Percentiles rank a stretch among this genome's conserved stretches.
phyloP scores from a whole-genome alignment of 2,113 vertebrate genomes.

The Terrapene triunguis region DNA sequence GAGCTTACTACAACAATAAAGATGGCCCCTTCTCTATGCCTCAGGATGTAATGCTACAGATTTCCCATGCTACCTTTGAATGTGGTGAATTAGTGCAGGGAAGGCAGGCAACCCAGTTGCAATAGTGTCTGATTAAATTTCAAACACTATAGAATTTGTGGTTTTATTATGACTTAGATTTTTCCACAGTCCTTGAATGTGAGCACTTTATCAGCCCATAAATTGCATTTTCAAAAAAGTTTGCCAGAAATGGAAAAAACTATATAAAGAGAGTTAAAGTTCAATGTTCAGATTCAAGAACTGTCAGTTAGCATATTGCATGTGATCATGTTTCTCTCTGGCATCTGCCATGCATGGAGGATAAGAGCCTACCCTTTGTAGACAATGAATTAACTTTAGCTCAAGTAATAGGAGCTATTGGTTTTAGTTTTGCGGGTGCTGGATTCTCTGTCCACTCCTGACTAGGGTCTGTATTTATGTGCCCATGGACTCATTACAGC shows the following conservation, averaged over 20 bases:
- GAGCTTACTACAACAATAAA: neutral
- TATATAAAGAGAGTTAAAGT: neutral
- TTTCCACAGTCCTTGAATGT: constrained; percentile 8
- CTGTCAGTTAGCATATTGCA: constrained; percentile 1
- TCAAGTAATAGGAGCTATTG: constrained; percentile 2
- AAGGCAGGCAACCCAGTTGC: neutral
- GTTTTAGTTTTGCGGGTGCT: constrained; percentile 30
- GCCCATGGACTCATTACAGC: constrained; percentile 46
- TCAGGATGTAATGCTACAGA: neutral
- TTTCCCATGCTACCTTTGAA: neutral
- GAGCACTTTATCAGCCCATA: neutral
- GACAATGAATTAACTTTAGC: constrained; percentile 39
- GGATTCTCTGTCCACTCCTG: constrained; percentile 31
- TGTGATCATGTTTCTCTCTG: constrained; percentile 37
- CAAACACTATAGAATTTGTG: neutral
- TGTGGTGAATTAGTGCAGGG: neutral
- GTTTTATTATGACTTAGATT: neutral
- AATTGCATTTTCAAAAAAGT: neutral
- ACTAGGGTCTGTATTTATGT: neutral
- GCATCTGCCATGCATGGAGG: constrained; percentile 32
- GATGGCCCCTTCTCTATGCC: neutral
- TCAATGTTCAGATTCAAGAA: constrained; percentile 2
- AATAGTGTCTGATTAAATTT: constrained; percentile 35
- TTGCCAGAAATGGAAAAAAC: constrained; percentile 17
- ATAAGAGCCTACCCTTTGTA: constrained; percentile 46